Conservation (phyloP, 2,888 invertebrate species). For the Epirrita christyi region DNA sequence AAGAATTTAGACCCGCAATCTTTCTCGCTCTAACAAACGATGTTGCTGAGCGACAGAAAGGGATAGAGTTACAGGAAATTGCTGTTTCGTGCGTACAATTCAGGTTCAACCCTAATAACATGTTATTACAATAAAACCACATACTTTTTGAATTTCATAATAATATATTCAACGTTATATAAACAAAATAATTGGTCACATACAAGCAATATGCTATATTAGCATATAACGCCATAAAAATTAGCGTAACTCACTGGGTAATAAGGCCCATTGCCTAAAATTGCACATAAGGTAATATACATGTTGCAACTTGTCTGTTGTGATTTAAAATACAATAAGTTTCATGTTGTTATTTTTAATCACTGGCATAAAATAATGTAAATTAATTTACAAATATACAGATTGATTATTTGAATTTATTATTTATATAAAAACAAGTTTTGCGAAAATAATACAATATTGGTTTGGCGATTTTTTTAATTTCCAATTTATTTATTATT, state of each 20-base stretch:
- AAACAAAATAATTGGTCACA: constrained; percentile 56
- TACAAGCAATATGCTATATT: constrained; percentile 42
- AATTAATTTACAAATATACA: background rate
- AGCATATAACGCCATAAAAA: constrained; percentile 22
- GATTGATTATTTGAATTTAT: background rate
- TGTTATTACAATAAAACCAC: constrained; percentile 39
- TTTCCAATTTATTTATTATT: background rate
- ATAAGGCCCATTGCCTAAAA: too few species aligned
- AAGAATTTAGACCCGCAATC: too few species aligned
- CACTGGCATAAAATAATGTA: background rate
- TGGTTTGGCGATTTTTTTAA: background rate
- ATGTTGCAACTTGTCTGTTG: too few species aligned
- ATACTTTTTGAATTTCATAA: constrained; percentile 42
- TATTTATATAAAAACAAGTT: background rate
- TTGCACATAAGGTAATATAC: too few species aligned
- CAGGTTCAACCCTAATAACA: too few species aligned
- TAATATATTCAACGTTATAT: constrained; percentile 65
- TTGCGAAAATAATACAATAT: background rate
- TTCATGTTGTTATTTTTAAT: background rate
- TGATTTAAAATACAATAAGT: background rate
- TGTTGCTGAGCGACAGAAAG: too few species aligned
- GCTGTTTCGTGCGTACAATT: too few species aligned
- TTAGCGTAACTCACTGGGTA: background rate
- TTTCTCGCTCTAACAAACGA: too few species aligned
- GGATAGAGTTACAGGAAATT: too few species aligned